phyloP scores from a whole-genome alignment of 2,888 invertebrate species.

The Nomada fabriciana region DNA sequence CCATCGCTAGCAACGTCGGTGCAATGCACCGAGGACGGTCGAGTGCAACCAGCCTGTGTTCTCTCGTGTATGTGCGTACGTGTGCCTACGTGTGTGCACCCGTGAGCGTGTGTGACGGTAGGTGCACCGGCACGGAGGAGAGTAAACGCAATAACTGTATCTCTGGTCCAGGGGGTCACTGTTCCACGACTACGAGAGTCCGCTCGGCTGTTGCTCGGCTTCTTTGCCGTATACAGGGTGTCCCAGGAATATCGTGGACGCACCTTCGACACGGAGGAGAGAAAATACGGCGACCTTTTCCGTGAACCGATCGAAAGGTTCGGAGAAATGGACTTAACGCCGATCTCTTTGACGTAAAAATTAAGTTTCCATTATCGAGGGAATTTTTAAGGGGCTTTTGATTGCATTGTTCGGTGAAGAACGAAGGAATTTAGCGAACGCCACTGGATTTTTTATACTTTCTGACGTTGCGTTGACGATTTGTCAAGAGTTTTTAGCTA shows the following conservation, averaged over 20 bases:
- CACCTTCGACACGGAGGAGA: neutral
- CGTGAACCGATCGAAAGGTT: no score
- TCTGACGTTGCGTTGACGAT: no score
- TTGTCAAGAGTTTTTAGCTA: no score
- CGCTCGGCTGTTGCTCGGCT: slow-evolving; percentile 56
- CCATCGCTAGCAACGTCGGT: slow-evolving; percentile 60
- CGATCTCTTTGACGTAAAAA: no score
- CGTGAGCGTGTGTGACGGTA: slow-evolving; percentile 46
- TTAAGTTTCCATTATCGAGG: no score
- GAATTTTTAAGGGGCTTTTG: no score
- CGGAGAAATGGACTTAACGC: no score
- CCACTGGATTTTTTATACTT: no score
- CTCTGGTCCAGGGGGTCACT: slow-evolving; percentile 75
- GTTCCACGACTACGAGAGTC: slow-evolving; percentile 68
- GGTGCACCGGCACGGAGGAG: slow-evolving; percentile 66
- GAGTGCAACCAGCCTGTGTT: slow-evolving; percentile 54
- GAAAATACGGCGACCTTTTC: neutral
- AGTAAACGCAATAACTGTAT: slow-evolving; percentile 75
- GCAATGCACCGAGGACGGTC: slow-evolving; percentile 60
- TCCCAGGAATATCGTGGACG: neutral
- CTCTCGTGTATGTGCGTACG: neutral
- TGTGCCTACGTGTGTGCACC: neutral
- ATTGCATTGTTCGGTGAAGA: no score
- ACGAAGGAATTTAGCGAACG: no score
- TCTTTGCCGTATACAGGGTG: slow-evolving; percentile 56